Base-by-base conservation (phyloP, 2,113 vertebrate species). In the Otus sunia region DNA sequence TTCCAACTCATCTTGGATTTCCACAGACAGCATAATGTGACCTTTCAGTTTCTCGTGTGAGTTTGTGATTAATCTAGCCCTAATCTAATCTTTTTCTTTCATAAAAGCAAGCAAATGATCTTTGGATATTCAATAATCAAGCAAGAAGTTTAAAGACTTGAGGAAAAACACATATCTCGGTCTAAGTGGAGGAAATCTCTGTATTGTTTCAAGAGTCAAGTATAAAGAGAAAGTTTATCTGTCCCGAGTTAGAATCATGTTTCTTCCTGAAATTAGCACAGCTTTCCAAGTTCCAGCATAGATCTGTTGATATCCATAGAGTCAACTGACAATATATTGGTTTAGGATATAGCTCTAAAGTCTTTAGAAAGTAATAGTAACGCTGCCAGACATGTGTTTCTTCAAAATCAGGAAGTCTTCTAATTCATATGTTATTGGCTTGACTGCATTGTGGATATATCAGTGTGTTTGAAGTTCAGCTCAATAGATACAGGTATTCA, bases 401-500 rank as follows among this genome's bases (percentile, higher is more conserved):
- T 74, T 89, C 64, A 91, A 87, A 96, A 67, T 22, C 0, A 1
- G 53, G 52, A 86, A 43, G 26, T 73, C 34, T 52, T 81, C 23
- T 91, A 5, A 69, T 80, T 83, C 36, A 6, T 77, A 29, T 10
- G 8, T 78, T 64, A 23, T 29, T 91, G 91, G 5, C 49, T 84
- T 68, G n/a, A 59, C 62, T 90, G 12, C 74, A 37, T 32, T 83
- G 60, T 80, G 69, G 36, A 13, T 80, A 15, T 64, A 74, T 68
- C 39, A 68, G 10, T 47, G 52, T 69, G 82, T 86, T 95, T 94
- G 86, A 96, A 95, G 66, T 94, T 88, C 55, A 60, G 47, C 47
- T 92, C 29, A 69, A 3, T 64, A 91, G 39, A 66, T 89, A 74
- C 53, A 96, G 60, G 60, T 97, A 95, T 94, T 96, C 36, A 36